These are phyloP conservation scores for Clistopyga incitator DNA, from an alignment of 2,888 invertebrate species.

Conservation along the genomic window DNA sequence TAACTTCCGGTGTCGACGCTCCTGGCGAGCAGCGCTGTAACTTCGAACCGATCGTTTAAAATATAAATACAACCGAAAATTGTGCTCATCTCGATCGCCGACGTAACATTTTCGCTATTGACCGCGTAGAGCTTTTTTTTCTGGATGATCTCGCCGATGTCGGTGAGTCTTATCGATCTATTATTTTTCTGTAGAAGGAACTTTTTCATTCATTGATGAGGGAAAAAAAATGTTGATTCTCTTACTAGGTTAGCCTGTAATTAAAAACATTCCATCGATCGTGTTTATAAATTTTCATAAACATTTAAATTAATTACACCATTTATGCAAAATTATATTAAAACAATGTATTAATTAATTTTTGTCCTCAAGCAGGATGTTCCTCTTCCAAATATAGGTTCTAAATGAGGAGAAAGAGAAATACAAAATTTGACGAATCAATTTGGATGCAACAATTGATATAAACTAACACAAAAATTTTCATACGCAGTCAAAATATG, in stretches of 20 bases:
- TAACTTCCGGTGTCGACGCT: neutral
- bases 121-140: neutral
- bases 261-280: neutral
- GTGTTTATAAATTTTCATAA: neutral
- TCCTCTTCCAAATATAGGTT: neutral
- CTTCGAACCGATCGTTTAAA: neutral
- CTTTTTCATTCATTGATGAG: constrained; percentile 1
- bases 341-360: neutral
- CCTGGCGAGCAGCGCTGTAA: neutral
- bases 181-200: neutral
- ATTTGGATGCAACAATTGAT: neutral
- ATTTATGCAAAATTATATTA: constrained; percentile 22
- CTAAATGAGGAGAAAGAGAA: neutral
- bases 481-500: constrained; percentile 13
- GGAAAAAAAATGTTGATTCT: neutral
- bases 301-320: neutral
- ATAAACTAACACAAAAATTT: neutral
- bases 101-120: neutral
- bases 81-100: neutral
- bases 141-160: neutral
- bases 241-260: neutral
- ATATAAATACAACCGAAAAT: neutral
- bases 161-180: neutral
- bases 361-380: neutral
- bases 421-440: neutral